Evolutionary conservation across 2,797 vertebrate genomes (phyloP).

Genomic region (Sardinella longiceps): DNA sequence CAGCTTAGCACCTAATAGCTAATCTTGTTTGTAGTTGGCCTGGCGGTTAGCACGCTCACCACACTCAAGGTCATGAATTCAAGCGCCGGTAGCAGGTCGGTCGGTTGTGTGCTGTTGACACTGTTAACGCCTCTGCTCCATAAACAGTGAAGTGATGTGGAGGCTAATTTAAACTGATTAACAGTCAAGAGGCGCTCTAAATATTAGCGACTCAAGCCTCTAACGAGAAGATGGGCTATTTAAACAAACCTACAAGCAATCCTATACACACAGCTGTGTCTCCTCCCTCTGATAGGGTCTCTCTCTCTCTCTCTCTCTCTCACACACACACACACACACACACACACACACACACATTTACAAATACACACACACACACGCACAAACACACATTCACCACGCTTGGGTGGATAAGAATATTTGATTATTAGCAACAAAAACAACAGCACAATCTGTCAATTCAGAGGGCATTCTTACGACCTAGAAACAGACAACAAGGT

Average conservation of each 20-base stretch:
- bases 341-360: background rate
- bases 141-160: constrained; percentile 41
- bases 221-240: constrained; percentile 15
- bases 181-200: constrained; percentile 44
- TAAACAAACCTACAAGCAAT: constrained; percentile 32
- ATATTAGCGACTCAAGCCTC: constrained; percentile 46
- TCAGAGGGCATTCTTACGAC: background rate
- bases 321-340: background rate
- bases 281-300: background rate
- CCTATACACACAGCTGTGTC: background rate
- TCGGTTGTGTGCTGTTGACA: background rate
- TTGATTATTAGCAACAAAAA: constrained; percentile 3
- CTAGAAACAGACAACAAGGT: background rate
- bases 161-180: constrained; percentile 45
- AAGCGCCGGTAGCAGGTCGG: background rate
- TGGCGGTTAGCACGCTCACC: background rate
- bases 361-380: background rate
- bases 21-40: background rate
- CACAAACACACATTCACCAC: background rate
- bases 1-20: background rate
- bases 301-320: too few relatives aligned
- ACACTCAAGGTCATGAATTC: background rate
- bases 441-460: background rate
- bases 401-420: background rate
- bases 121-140: constrained; percentile 35